These are phyloP conservation scores for Glaucopsyche alexis DNA, from an alignment of 2,888 invertebrate species.

Conservation along the genomic window DNA sequence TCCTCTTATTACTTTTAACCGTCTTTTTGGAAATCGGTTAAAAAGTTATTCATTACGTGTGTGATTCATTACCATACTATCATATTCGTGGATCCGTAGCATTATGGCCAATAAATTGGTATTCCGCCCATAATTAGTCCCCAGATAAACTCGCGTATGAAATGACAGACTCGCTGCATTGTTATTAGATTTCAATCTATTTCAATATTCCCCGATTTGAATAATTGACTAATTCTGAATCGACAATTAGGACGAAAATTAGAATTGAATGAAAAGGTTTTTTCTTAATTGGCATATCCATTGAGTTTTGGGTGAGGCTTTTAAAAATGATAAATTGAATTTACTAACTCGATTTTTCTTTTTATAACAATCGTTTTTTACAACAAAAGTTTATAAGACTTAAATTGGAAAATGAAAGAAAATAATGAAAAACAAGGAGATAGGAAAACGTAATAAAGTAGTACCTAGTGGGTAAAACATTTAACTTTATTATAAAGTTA, in stretches of 20 bases:
- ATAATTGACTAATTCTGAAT: conserved; percentile 22
- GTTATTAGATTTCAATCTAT: conserved; percentile 24
- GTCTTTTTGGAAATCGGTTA: no score
- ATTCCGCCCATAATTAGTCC: conserved; percentile 10
- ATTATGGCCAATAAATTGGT: not conserved
- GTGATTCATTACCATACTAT: not conserved
- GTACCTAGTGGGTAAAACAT: no score
- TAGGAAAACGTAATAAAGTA: no score
- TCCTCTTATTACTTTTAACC: no score
- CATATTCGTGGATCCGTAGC: not conserved
- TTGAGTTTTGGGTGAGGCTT: not conserved
- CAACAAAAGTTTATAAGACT: no score
- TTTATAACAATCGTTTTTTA: no score
- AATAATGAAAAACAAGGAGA: not conserved
- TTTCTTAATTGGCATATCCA: not conserved
- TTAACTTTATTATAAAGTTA: no score
- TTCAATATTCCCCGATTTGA: conserved; percentile 8
- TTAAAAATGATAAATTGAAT: not conserved
- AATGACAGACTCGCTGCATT: not conserved
- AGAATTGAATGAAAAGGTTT: conserved; percentile 15
- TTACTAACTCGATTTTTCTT: not conserved
- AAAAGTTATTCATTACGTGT: no score
- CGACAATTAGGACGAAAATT: conserved; percentile 6
- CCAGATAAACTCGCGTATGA: not conserved
- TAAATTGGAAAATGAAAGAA: not conserved